Conservation (phyloP, 2,113 vertebrate species). For the Cyprinus carpio region DNA sequence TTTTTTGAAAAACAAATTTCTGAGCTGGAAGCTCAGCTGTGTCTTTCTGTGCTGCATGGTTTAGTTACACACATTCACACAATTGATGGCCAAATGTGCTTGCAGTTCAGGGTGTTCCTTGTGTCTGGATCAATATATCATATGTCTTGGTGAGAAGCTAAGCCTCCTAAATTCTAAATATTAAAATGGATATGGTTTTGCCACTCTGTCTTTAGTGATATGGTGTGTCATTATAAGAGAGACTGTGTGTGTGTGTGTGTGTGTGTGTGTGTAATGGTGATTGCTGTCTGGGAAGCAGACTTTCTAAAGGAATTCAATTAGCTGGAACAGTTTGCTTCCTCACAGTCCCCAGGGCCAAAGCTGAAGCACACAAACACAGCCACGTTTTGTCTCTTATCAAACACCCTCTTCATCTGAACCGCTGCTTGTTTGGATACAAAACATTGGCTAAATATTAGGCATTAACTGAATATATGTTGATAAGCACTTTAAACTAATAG, state of each 20-base stretch:
- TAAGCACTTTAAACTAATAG: neutral
- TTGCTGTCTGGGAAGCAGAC: constrained; percentile 48
- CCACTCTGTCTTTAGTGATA: constrained; percentile 1
- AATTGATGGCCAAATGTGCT: neutral
- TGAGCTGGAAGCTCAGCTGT: neutral
- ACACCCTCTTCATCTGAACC: constrained; percentile 32
- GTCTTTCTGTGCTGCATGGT: neutral
- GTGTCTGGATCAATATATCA: neutral
- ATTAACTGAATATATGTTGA: neutral
- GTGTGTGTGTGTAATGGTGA: constrained; percentile 48
- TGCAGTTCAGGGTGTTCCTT: too few relatives aligned
- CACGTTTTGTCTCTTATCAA: constrained; percentile 32
- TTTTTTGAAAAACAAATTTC: neutral
- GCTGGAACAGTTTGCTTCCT: constrained; percentile 56
- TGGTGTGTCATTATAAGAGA: constrained; percentile 53
- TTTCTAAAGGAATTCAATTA: constrained; percentile 63
- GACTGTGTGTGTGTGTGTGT: constrained; percentile 33
- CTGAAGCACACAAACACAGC: constrained; percentile 46
- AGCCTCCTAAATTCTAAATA: neutral
- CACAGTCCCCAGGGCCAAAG: constrained; percentile 34
- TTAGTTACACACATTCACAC: neutral
- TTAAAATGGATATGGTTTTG: neutral
- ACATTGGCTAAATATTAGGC: neutral
- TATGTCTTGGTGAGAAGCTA: neutral
- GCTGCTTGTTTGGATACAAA: neutral